phyloP scores from a whole-genome alignment of 2,113 vertebrate species.

The Diadophis punctatus region DNA sequence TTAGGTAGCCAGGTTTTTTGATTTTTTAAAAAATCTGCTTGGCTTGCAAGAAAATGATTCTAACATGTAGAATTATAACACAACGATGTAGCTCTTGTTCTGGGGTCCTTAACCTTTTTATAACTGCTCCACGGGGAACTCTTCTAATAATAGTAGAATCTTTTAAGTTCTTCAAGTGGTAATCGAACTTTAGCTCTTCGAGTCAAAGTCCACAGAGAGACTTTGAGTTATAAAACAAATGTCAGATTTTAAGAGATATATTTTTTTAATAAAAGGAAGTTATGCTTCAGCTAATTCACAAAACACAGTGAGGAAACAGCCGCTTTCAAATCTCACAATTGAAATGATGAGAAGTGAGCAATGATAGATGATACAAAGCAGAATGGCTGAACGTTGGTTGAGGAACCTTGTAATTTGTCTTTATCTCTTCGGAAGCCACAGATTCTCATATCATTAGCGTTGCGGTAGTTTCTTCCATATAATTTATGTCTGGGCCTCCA shows the following conservation, averaged over 20 bases:
- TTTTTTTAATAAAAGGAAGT: conserved; percentile 31
- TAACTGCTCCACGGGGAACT: neutral
- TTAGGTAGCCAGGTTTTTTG: neutral
- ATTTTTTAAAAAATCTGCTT: neutral
- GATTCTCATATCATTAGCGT: neutral
- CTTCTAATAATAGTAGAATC: conserved; percentile 24
- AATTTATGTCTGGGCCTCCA: neutral
- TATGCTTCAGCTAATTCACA: conserved; percentile 23
- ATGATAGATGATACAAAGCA: neutral
- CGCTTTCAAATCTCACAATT: neutral
- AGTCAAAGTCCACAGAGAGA: neutral
- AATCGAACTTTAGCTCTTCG: neutral
- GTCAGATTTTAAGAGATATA: neutral
- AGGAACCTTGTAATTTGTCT: neutral
- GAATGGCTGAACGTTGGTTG: neutral
- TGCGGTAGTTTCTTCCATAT: neutral
- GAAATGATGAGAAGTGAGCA: neutral
- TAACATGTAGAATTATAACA: conserved; percentile 22
- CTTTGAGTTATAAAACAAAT: conserved; percentile 29
- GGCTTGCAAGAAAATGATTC: conserved; percentile 23
- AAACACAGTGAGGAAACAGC: neutral
- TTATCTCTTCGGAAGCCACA: neutral
- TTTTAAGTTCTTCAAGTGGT: neutral
- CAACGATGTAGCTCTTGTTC: neutral
- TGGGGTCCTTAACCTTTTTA: conserved; percentile 36